phyloP scores from a whole-genome alignment of 2,888 invertebrate species.

The Tenthredo distinguenda region DNA sequence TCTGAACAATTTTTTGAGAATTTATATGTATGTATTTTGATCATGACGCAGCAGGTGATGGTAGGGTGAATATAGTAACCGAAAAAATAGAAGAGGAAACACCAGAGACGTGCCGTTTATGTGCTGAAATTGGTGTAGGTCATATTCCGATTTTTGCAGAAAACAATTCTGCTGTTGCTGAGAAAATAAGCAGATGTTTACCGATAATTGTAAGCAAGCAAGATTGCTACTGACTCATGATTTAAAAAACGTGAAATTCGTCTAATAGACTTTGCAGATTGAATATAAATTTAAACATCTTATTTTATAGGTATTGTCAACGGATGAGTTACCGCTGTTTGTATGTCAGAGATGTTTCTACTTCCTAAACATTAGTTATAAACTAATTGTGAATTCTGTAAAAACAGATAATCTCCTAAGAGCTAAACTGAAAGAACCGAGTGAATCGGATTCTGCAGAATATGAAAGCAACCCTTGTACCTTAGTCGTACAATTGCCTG shows the following conservation, averaged over 20 bases:
- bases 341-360: slow-evolving; percentile 63
- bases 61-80: background rate
- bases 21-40: background rate
- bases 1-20: background rate
- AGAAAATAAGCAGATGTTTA: slow-evolving; percentile 57
- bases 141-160: slow-evolving; percentile 55
- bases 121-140: slow-evolving; percentile 47
- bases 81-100: background rate
- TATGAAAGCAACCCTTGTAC: background rate
- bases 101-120: slow-evolving; percentile 54
- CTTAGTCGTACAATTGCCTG: background rate
- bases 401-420: slow-evolving; percentile 61
- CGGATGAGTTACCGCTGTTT: slow-evolving; percentile 62
- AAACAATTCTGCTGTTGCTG: slow-evolving; percentile 54
- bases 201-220: slow-evolving; percentile 54
- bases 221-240: slow-evolving; percentile 28
- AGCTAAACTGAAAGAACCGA: slow-evolving; percentile 52
- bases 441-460: background rate
- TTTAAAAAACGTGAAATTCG: slow-evolving; percentile 6
- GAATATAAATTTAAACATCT: background rate
- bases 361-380: slow-evolving; percentile 65
- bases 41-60: background rate
- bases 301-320: slow-evolving; percentile 58
- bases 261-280: background rate
- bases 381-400: slow-evolving; percentile 60